Evolutionary conservation across 37 sponge, comb jelly and placozoan species (phyloP).

Genomic region (Spongilla lacustris): DNA sequence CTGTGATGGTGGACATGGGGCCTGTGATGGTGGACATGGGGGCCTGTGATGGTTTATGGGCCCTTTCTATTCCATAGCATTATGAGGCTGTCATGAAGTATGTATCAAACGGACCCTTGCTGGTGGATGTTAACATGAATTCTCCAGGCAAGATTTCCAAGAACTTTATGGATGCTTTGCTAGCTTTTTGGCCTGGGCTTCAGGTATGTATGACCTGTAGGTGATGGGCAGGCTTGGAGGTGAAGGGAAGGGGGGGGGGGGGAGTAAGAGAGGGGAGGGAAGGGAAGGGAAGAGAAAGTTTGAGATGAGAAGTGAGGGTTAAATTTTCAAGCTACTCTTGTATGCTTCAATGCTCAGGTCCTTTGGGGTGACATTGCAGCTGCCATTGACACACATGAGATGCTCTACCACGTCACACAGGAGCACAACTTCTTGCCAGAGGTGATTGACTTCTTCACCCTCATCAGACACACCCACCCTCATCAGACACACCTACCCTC

Average conservation of each 20-base stretch:
- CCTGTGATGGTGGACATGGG: too few relatives aligned
- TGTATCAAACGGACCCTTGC: slow-evolving; percentile 64
- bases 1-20: too few relatives aligned
- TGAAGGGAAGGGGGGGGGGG: not conserved
- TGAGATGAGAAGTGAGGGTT: too few relatives aligned
- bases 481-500: not conserved
- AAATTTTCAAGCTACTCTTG: too few relatives aligned
- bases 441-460: slow-evolving; percentile 13
- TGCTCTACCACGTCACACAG: slow-evolving; percentile 78
- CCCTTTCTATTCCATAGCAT: slow-evolving; percentile 58
- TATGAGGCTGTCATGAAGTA: slow-evolving; percentile 84
- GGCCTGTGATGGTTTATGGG: too few relatives aligned
- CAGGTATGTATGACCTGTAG: slow-evolving; percentile 59
- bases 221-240: not conserved
- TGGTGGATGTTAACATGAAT: slow-evolving; percentile 84
- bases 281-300: too few relatives aligned
- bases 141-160: slow-evolving; percentile 59
- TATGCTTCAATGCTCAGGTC: slow-evolving; percentile 32
- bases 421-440: slow-evolving; percentile 87
- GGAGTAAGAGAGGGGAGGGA: too few relatives aligned
- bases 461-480: not conserved
- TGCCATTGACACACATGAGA: slow-evolving; percentile 76
- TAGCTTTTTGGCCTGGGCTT: slow-evolving; percentile 99
- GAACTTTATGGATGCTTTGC: slow-evolving; percentile 88
- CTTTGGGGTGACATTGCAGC: slow-evolving; percentile 81